Conservation (phyloP, 2,888 invertebrate species). For the Ochropacha duplaris region DNA sequence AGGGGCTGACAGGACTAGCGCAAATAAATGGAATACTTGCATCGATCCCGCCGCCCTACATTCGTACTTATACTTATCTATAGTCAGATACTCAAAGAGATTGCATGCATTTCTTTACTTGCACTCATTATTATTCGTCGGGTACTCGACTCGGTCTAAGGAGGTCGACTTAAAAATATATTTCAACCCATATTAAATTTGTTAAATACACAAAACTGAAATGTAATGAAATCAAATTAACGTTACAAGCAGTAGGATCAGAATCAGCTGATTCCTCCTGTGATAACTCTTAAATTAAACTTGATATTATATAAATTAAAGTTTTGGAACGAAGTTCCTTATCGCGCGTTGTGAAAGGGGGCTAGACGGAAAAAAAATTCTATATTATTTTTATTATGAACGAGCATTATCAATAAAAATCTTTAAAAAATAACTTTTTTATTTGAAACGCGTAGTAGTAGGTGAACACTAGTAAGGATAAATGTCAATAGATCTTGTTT, state of each 20-base stretch:
- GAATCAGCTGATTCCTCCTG: too few species aligned
- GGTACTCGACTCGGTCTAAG: not conserved
- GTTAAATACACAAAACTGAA: not conserved
- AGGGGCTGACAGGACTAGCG: not conserved
- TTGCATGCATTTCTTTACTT: conserved; percentile 4
- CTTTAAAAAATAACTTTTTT: not conserved
- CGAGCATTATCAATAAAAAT: too few species aligned
- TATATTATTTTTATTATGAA: too few species aligned
- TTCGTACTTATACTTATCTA: not conserved
- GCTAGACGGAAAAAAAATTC: too few species aligned
- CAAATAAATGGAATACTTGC: not conserved
- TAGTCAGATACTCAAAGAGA: not conserved
- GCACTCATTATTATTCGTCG: conserved; percentile 5
- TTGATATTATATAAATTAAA: too few species aligned
- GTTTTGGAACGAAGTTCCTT: too few species aligned
- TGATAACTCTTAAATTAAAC: too few species aligned
- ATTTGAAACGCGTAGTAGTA: too few species aligned
- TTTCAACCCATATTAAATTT: not conserved
- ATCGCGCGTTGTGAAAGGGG: too few species aligned
- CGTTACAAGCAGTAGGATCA: too few species aligned
- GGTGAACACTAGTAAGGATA: not conserved
- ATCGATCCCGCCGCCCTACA: not conserved
- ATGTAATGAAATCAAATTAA: too few species aligned
- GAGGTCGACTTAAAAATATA: conserved; percentile 2
- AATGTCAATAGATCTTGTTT: not conserved